phyloP scores from a whole-genome alignment of 1,140 invertebrate genomes.

The Armadillidium nasatum region DNA sequence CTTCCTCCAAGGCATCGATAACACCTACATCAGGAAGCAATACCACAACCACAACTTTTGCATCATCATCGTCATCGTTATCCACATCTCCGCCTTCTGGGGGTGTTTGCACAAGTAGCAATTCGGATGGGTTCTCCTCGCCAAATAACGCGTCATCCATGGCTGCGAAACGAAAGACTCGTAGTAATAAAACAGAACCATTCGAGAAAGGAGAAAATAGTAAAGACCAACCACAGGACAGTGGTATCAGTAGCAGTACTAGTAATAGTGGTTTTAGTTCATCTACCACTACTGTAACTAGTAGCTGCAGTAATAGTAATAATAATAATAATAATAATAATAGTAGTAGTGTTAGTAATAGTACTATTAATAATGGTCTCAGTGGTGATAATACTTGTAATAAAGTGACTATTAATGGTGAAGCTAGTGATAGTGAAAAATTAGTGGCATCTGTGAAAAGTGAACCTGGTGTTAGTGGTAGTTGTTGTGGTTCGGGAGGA shows the following conservation, averaged over 20 bases:
- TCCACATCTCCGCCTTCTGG: neutral
- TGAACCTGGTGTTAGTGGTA: conserved; percentile 33
- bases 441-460: conserved; percentile 33
- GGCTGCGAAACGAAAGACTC: conserved; percentile 26
- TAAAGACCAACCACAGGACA: neutral
- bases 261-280: neutral
- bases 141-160: neutral
- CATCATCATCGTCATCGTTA: neutral
- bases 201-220: neutral
- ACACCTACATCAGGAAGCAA: no score
- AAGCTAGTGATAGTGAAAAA: conserved; percentile 42
- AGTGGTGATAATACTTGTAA: conserved; percentile 26
- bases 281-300: conserved; percentile 10
- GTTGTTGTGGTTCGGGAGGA: neutral
- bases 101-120: neutral
- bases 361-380: conserved; percentile 34
- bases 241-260: neutral
- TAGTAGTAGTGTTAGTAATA: conserved; percentile 35
- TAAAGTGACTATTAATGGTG: conserved; percentile 36
- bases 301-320: conserved; percentile 32
- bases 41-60: neutral
- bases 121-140: neutral
- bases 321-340: conserved; percentile 39
- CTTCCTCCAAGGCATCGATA: no score
- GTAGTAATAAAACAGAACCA: conserved; percentile 14